Base-by-base conservation (phyloP, 1,140 invertebrate species). In the Heliconius hewitsoni region DNA sequence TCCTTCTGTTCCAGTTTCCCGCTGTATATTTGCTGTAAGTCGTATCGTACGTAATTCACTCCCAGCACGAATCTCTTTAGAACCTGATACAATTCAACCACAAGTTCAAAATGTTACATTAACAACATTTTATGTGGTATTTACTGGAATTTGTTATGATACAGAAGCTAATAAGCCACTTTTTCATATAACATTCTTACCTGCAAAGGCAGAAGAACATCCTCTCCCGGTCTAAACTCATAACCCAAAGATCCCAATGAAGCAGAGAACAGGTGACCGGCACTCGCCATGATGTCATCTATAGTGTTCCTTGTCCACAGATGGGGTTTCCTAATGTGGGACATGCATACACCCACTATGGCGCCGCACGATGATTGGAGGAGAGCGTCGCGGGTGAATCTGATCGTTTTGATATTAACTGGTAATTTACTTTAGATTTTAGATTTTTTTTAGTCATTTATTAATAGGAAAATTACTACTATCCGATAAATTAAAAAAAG, bases 221-320 rank as follows among this genome's bases (percentile, higher is more conserved):
- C 93, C 46, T 95, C 94, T 74, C 95, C 95, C 1, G 95, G 95
- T 71, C 95, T 89, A 77, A 95, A 95, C 80, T 95, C 94, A 78
- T 92, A 95, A 0, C 94, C 94, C 1, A 95, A 82, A 8, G 90
- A 81, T 18, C 86, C 87, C 37, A 94, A 66, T 2, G 92, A 94
- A 3, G 83, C 82, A 5, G 81, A 34, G 83, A 94, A 91, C 71
- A 94, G 82, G 46, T 89, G 83, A 27, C 82, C 84, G 0, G 81
- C 90, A 3, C 85, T 82, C 0, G 82, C 72, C 85, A 95, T 87
- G 3, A 95, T 88, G 78, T 95, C 94, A 80, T 95, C 95, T 13
- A 95, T 86, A 0, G 95, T 95, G 5, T 89, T 90, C 11, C 90
- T 89, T 0, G 95, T 95, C 95, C 95, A 95, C 1, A 93, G 90